Conservation (phyloP, 1,140 invertebrate species). For the Adelges cooleyi region DNA sequence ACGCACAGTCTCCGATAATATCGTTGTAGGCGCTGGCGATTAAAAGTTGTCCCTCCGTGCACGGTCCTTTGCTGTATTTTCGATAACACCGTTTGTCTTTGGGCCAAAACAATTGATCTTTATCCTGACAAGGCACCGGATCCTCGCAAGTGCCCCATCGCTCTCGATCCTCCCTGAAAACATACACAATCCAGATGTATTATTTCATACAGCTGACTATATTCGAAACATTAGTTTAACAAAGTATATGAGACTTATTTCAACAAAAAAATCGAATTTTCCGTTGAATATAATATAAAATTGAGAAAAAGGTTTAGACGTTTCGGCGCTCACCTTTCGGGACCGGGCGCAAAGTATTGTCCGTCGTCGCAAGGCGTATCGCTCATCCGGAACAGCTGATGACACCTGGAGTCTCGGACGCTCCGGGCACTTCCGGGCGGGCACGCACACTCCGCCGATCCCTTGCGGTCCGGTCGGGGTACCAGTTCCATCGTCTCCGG, state of each 20-base stretch:
- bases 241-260: too few species aligned
- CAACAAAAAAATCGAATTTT: too few species aligned
- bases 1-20: conserved; percentile 32
- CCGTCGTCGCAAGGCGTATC: conserved; percentile 54
- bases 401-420: conserved; percentile 46
- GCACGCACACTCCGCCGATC: conserved; percentile 62
- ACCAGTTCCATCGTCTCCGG: conserved; percentile 70
- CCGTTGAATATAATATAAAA: too few species aligned
- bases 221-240: neutral
- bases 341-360: conserved; percentile 58
- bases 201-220: neutral
- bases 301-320: too few species aligned
- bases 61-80: conserved; percentile 55
- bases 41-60: conserved; percentile 56
- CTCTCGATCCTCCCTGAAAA: conserved; percentile 32
- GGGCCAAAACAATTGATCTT: conserved; percentile 57
- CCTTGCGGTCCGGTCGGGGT: conserved; percentile 43
- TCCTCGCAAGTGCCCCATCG: conserved; percentile 57
- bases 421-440: conserved; percentile 60
- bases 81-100: conserved; percentile 58
- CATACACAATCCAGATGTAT: too few species aligned
- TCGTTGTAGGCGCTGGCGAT: conserved; percentile 1
- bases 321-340: conserved; percentile 35
- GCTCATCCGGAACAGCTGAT: conserved; percentile 49
- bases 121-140: conserved; percentile 46